A percentile compares a stretch with the other conserved stretches of the same genome.
These are phyloP conservation scores for Halictus ligatus DNA, from an alignment of 2,888 invertebrate species.

Conservation along the genomic window DNA sequence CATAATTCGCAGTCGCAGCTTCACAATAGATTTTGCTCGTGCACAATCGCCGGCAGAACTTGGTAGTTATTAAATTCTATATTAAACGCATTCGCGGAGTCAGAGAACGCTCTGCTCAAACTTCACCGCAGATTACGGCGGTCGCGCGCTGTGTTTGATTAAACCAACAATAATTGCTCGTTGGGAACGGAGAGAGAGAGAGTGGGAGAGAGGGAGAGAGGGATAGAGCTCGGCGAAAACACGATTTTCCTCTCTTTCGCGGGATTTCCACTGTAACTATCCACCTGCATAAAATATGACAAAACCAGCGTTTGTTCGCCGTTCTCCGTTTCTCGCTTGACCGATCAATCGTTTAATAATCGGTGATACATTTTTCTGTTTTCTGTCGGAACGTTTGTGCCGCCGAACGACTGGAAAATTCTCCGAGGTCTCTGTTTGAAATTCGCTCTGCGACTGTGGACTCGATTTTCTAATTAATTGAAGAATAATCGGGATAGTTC, in stretches of 20 bases:
- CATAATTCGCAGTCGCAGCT: not conserved
- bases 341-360: conserved; percentile 4
- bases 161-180: conserved; percentile 25
- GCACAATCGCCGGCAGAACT: not conserved
- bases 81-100: conserved; percentile 3
- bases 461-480: not conserved
- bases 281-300: conserved; percentile 1
- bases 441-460: not conserved
- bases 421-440: not conserved
- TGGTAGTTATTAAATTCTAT: conserved; percentile 8
- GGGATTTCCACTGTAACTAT: not conserved
- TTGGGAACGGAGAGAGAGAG: not conserved
- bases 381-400: not conserved
- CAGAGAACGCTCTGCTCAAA: not conserved
- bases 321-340: not conserved
- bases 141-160: not conserved
- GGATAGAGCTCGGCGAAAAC: not conserved
- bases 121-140: conserved; percentile 11
- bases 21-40: not conserved
- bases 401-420: not conserved
- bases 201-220: too few species aligned
- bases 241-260: not conserved
- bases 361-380: not conserved
- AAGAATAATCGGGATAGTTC: not conserved
- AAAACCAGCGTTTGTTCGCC: not conserved